Conservation (phyloP, 2,888 invertebrate species). For the Aphidoletes aphidimyza region DNA sequence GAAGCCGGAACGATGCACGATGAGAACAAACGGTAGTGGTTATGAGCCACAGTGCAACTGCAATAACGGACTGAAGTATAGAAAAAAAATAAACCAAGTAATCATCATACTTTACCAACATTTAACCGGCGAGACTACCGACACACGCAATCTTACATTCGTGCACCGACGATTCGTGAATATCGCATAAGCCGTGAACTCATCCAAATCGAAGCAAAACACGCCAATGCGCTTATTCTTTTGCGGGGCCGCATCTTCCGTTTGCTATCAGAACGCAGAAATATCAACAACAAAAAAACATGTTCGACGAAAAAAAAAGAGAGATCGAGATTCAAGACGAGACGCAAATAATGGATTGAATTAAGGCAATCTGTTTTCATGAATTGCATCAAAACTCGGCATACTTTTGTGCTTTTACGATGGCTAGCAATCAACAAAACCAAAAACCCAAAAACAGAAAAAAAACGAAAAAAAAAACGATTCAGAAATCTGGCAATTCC, state of each 20-base stretch:
- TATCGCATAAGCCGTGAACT: neutral
- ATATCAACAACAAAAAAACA: too few relatives aligned
- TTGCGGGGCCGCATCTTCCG: too few relatives aligned
- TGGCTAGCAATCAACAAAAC: neutral
- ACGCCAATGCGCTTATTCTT: neutral
- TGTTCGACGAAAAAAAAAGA: too few relatives aligned
- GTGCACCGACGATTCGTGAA: neutral
- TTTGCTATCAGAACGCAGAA: too few relatives aligned
- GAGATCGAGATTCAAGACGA: too few relatives aligned
- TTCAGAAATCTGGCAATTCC: too few relatives aligned
- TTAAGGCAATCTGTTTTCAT: slow-evolving; percentile 18
- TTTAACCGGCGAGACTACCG: slow-evolving; percentile 49
- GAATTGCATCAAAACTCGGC: neutral
- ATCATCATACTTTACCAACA: slow-evolving; percentile 7
- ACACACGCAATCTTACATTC: slow-evolving; percentile 40
- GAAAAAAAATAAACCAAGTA: too few relatives aligned
- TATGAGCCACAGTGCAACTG: neutral
- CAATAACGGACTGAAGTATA: slow-evolving; percentile 31
- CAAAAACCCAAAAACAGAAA: neutral
- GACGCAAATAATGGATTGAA: neutral
- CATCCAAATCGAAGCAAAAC: neutral
- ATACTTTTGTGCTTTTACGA: too few relatives aligned
- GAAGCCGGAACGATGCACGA: neutral
- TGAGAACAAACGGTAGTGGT: slow-evolving; percentile 14
- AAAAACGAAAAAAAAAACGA: neutral